phyloP scores from a whole-genome alignment of 2,113 vertebrate species.

The Megaceryle maxima region DNA sequence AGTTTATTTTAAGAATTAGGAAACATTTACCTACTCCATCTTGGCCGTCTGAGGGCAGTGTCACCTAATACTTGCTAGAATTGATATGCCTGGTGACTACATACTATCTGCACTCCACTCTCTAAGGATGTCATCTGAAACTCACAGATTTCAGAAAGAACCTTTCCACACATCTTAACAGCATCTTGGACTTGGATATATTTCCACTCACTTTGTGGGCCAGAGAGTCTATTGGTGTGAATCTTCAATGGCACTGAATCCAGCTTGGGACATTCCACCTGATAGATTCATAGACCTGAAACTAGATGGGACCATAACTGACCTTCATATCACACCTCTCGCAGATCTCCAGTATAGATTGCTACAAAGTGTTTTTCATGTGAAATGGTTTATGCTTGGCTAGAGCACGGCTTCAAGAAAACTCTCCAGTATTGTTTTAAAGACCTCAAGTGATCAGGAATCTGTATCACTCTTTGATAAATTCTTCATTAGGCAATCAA shows the following conservation, averaged over 20 bases:
- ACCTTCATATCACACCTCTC: not conserved
- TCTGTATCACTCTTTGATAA: not conserved
- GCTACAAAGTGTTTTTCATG: not conserved
- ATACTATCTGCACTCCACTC: not conserved
- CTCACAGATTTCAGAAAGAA: not conserved
- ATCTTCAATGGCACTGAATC: not conserved
- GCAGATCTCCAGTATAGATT: not conserved
- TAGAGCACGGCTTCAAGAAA: not conserved
- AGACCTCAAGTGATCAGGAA: not conserved
- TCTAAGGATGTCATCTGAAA: not conserved
- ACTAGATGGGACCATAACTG: not conserved
- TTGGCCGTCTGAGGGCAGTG: conserved; percentile 18
- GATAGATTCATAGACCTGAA: not conserved
- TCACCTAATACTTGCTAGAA: conserved; percentile 19
- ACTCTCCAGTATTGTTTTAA: not conserved
- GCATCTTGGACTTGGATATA: not conserved
- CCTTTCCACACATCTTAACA: not conserved
- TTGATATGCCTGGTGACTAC: not conserved
- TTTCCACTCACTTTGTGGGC: not conserved
- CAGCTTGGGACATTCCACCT: not conserved
- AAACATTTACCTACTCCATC: not conserved
- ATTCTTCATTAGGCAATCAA: not conserved
- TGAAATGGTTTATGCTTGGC: not conserved
- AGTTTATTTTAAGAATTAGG: not conserved
- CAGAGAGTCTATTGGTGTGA: not conserved